Conservation (phyloP, 2,797 vertebrate species). For the Poeciliopsis presidionis region DNA sequence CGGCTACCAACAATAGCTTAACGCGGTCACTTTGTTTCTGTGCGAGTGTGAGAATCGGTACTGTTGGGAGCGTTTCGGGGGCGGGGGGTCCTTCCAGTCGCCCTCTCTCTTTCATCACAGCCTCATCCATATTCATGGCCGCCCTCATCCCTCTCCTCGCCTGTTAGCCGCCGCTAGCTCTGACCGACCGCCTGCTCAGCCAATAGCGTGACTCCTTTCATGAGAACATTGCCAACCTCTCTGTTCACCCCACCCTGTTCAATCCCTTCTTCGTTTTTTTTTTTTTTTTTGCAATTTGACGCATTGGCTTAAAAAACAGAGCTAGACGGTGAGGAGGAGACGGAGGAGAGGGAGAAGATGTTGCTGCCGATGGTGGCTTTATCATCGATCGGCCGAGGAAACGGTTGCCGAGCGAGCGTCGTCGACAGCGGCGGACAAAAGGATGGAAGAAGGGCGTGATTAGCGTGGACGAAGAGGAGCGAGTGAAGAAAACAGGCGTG, state of each 20-base stretch:
- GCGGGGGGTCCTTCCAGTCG: conserved; percentile 43
- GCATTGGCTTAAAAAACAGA: conserved; percentile 77
- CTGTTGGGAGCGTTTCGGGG: conserved; percentile 69
- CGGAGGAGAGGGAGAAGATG: conserved; percentile 39
- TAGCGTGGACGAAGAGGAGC: conserved; percentile 57
- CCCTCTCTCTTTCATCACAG: conserved; percentile 69
- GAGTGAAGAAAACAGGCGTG: conserved; percentile 45
- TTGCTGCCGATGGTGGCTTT: conserved; percentile 38
- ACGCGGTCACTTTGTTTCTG: conserved; percentile 32
- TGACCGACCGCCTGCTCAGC: conserved; percentile 60
- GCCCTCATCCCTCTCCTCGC: conserved; percentile 46
- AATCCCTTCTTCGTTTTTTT: conserved; percentile 51
- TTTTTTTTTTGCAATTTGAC: conserved; percentile 71
- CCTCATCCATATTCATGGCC: conserved; percentile 82
- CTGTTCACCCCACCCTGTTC: conserved; percentile 70
- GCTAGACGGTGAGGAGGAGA: conserved; percentile 19
- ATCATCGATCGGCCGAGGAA: conserved; percentile 62
- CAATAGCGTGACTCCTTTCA: conserved; percentile 69
- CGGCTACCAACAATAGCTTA: conserved; percentile 54
- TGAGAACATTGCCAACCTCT: conserved; percentile 59
- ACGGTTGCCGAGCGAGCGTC: conserved; percentile 49
- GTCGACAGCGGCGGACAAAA: conserved; percentile 51
- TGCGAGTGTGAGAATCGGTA: conserved; percentile 44
- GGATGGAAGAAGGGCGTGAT: conserved; percentile 59
- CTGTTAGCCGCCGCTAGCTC: conserved; percentile 67